Conservation (phyloP, 2,113 vertebrate genomes). For the Nansenia antarctica region DNA sequence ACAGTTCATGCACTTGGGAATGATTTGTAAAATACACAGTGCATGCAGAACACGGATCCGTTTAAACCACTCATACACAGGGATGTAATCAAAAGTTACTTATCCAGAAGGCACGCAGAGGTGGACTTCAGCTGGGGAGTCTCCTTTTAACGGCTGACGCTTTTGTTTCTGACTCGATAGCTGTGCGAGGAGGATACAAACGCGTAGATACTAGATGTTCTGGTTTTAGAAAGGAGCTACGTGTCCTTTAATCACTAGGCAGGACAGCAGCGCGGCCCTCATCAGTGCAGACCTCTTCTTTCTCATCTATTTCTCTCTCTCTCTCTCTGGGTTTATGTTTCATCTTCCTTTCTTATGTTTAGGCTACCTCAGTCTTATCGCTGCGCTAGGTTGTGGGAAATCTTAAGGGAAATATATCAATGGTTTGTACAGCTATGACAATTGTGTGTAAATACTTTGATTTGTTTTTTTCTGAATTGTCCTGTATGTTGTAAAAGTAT, state of each 20-base stretch:
- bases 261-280: too few relatives aligned
- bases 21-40: constrained; percentile 14
- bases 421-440: constrained; percentile 63
- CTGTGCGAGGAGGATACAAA: not conserved
- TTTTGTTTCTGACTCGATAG: not conserved
- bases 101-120: constrained; percentile 3
- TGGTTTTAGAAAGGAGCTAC: not conserved
- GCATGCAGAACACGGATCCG: constrained; percentile 10
- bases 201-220: not conserved
- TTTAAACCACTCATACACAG: constrained; percentile 31
- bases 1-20: constrained; percentile 28
- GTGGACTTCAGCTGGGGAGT: not conserved
- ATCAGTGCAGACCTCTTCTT: not conserved
- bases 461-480: constrained; percentile 45
- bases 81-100: constrained; percentile 23
- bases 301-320: not conserved
- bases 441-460: constrained; percentile 69
- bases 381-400: constrained; percentile 46
- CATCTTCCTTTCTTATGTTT: constrained; percentile 38
- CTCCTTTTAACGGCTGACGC: not conserved
- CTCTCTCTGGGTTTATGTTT: constrained; percentile 6
- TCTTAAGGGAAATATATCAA: constrained; percentile 42
- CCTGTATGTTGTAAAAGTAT: constrained; percentile 44
- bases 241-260: not conserved
- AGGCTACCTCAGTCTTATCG: constrained; percentile 77